Evolutionary conservation across 2,797 vertebrate genomes (phyloP).

Genomic region (Ctenochaetus hawaiiensis): DNA sequence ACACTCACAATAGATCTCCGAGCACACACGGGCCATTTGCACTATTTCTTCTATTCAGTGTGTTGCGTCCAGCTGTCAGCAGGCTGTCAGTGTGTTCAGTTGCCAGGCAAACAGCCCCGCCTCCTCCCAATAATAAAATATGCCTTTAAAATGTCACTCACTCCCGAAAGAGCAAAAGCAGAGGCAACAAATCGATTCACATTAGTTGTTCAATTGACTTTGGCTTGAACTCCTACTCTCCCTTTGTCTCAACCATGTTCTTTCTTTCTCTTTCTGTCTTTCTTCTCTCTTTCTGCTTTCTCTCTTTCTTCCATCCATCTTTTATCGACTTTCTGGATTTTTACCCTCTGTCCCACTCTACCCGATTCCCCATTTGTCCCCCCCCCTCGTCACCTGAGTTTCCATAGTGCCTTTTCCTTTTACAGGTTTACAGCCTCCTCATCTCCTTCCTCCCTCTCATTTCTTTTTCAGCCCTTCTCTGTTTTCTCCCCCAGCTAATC

Average conservation of each 20-base stretch:
- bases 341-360: constrained; percentile 5
- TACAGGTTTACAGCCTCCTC: constrained; percentile 43
- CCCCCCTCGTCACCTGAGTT: constrained; percentile 21
- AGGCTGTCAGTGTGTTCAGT: constrained; percentile 72
- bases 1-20: constrained; percentile 57
- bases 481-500: constrained; percentile 63
- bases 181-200: constrained; percentile 88
- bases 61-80: constrained; percentile 78
- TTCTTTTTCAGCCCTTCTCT: constrained; percentile 46
- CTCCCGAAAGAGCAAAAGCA: constrained; percentile 83
- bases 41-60: constrained; percentile 78
- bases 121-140: constrained; percentile 84
- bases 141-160: constrained; percentile 88
- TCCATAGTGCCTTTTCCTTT: constrained; percentile 16
- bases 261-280: constrained; percentile 19
- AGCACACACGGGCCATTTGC: constrained; percentile 72
- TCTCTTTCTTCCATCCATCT: no score
- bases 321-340: not conserved
- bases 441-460: constrained; percentile 23
- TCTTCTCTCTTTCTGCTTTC: constrained; percentile 23
- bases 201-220: constrained; percentile 90
- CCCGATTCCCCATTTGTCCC: constrained; percentile 6
- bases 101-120: constrained; percentile 76
- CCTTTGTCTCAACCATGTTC: constrained; percentile 49
- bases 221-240: constrained; percentile 79